Base-by-base conservation (phyloP, 2,888 invertebrate species). In the Torymus texanus region DNA sequence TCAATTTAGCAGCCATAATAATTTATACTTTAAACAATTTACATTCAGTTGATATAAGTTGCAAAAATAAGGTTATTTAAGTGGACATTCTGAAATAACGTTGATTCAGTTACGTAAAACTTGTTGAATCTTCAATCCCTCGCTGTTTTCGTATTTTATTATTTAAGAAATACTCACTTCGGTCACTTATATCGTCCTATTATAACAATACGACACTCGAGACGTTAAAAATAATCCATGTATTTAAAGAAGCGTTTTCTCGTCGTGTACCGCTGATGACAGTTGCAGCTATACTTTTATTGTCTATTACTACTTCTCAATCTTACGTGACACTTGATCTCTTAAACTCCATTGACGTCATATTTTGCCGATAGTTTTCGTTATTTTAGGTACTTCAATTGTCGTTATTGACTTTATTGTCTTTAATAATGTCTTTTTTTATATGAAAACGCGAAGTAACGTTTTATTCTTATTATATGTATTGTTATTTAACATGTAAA, bases 341-440 rank as follows among this genome's bases (percentile, higher is more conserved):
- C 59, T 41, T 73, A 67, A 67, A 73, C 78, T 73, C 62, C 55
- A 67, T 68, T 78, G 66, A 78, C 72, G 78, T 78, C 78, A 78
- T 61, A 73, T 56, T 56, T 67, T 61, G 67, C 56, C 55, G 56
- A 68, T 56, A 62, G 41, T 14, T 77, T 59, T 72, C 11, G 11
- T 51, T 16, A 58, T 76, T 63, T 70, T 41, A 5, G 41, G 41
- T 41, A 41, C 41, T 70, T 58, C 13, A 55, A 16, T 18, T 55
- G 50, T 29, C 11, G 50, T 51, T 65, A 58, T 10, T 18, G 58
- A 18, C 58, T 10, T 18, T 16, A 18, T 58, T 58, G 58, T 18
- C 16, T 12, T 18, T 58, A 18, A 18, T 58, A 58, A 58, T 18
- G 18, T 18, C 3, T 18, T 58, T 58, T 10, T 12, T 58, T 11